Conservation (phyloP, 1,140 invertebrate genomes). For the Zaprionus gabonicus region DNA sequence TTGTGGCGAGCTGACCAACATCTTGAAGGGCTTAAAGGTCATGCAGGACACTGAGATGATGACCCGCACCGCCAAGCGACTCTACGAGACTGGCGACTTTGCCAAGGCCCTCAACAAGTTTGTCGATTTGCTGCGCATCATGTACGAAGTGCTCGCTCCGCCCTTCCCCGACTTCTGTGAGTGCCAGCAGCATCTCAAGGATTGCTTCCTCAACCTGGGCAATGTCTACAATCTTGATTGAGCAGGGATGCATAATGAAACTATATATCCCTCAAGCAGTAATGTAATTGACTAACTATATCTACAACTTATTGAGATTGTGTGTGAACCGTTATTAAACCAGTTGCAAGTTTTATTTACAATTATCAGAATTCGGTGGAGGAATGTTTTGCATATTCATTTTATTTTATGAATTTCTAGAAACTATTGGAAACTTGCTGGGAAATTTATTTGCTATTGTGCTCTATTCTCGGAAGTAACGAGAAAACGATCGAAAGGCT, state of each 20-base stretch:
- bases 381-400: no score
- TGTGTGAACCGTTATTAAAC: constrained; percentile 8
- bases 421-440: no score
- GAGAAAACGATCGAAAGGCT: no score
- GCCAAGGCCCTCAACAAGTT: constrained; percentile 89
- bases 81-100: constrained; percentile 87
- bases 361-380: no score
- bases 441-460: no score
- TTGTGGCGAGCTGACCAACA: constrained; percentile 89
- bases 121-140: constrained; percentile 88
- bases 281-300: not conserved
- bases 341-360: not conserved
- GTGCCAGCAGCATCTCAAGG: constrained; percentile 91
- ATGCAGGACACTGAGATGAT: constrained; percentile 90
- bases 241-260: not conserved
- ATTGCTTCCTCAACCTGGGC: constrained; percentile 89
- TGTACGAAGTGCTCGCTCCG: constrained; percentile 89
- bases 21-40: constrained; percentile 91
- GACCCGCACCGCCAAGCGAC: constrained; percentile 88
- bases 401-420: no score
- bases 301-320: not conserved
- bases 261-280: not conserved
- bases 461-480: no score
- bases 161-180: constrained; percentile 93
- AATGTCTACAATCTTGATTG: constrained; percentile 85